These are phyloP conservation scores for Origma solitaria DNA, from an alignment of 2,113 vertebrate species.

Conservation along the genomic window DNA sequence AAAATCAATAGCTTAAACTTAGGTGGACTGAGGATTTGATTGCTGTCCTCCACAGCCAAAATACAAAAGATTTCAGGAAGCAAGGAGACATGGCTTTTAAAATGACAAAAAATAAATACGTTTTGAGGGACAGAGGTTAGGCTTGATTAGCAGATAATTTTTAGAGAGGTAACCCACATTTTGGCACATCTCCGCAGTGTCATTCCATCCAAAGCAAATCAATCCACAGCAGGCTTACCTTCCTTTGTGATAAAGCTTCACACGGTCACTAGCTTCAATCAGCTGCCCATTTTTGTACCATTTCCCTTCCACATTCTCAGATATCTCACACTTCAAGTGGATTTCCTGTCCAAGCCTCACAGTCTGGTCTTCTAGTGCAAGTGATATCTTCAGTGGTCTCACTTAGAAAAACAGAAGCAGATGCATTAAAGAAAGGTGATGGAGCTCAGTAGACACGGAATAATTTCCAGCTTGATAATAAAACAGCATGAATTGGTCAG, in stretches of 20 bases:
- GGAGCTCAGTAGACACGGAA: neutral
- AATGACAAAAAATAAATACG: neutral
- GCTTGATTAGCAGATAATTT: neutral
- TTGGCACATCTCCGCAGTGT: neutral
- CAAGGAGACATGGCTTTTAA: neutral
- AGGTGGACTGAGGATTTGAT: neutral
- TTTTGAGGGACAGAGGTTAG: neutral
- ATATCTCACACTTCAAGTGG: conserved; percentile 91
- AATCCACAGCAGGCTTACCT: conserved; percentile 65
- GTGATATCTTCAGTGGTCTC: conserved; percentile 89
- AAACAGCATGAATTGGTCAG: neutral
- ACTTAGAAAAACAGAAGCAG: conserved; percentile 71
- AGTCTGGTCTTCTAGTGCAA: conserved; percentile 83
- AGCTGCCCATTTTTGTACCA: conserved; percentile 96
- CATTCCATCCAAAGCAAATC: neutral
- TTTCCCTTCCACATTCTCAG: conserved; percentile 86
- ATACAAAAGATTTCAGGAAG: neutral
- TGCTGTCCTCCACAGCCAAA: neutral
- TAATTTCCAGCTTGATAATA: neutral
- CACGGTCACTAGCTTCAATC: conserved; percentile 83
- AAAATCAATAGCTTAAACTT: neutral
- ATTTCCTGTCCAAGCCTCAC: conserved; percentile 86
- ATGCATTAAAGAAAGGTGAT: neutral
- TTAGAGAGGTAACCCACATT: neutral
- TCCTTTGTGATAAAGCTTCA: conserved; percentile 87